Evolutionary conservation across 2,797 vertebrate genomes (phyloP), one percentile per base, ranked within the genome.

Genomic region (Meda fulgida): DNA sequence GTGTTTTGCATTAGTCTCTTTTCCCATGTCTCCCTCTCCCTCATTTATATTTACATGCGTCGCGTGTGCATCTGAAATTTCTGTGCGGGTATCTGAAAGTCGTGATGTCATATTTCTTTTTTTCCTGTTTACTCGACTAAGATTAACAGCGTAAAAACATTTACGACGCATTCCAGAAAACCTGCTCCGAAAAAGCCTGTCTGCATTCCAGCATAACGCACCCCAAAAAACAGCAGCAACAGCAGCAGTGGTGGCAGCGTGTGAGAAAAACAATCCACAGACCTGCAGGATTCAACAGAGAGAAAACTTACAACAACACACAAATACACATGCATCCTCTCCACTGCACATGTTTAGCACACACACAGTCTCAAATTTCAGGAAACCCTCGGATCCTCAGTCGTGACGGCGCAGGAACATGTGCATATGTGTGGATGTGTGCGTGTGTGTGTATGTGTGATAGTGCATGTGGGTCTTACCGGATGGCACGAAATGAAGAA

Each of bases 401-500:
- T 90, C 88, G 85, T 88, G 84, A 87, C 86, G 40, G 87, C 72
- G 66, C 51, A 71, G 18, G 55, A 71, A 76, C 73, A 87, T 86
- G 46, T 85, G 87, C 60, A 55, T 84, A 69, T 75, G 79, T 77
- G 78, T 70, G 65, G 16, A 67, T 63, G 58, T 23, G 63, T 9
- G 51, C 6, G 55, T 5, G 43, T 60, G 29, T 81, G 51, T 78
- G 53, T 77, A 81, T 86, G 79, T 88, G 77, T 84, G 55, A 70
- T 72, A 90, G 89, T 91, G 90, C 89, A 87, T 91, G 76, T 81
- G 78, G 48, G 58, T 94, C 95, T 96, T 92, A 96, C 95, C 95
- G 70, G 94, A 95, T 91, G 95, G 94, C 93, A 96, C 94, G 19
- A 96, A 96, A 95, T 96, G 95, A 91, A 96, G 95, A 95, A 96